These are phyloP conservation scores for Brachionus sp. DNA, from an alignment of 1,140 invertebrate genomes.

Conservation along the genomic window DNA sequence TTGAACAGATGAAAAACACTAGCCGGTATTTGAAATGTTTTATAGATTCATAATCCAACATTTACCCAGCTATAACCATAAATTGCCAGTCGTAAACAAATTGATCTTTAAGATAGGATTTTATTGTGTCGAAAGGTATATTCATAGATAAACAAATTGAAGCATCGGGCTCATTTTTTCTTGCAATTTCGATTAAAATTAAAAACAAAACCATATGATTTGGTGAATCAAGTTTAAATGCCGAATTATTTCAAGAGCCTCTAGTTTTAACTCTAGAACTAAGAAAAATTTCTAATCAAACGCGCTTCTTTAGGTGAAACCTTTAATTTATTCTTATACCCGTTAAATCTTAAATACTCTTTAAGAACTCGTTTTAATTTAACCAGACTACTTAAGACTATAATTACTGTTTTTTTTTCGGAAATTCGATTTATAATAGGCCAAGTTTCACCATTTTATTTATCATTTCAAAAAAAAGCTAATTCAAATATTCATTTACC, in stretches of 20 bases:
- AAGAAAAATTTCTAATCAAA: neutral
- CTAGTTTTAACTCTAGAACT: neutral
- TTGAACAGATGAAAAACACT: neutral
- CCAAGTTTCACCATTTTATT: neutral
- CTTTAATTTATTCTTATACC: neutral
- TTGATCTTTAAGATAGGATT: neutral
- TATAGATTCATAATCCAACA: neutral
- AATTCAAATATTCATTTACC: neutral
- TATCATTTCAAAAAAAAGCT: neutral
- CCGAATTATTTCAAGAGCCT: neutral
- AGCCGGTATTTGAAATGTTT: neutral
- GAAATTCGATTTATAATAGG: neutral
- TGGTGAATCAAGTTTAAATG: neutral
- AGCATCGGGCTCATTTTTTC: neutral
- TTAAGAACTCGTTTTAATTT: neutral
- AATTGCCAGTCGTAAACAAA: constrained; percentile 1
- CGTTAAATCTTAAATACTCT: neutral
- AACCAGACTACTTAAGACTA: neutral
- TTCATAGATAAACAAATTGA: neutral
- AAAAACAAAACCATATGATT: neutral
- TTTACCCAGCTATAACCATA: neutral
- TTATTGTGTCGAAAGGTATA: neutral
- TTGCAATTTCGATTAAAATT: neutral
- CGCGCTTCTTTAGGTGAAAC: neutral
- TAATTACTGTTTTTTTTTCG: neutral